Evolutionary conservation across 2,797 vertebrate species (phyloP).

Genomic region (Aldrovandia affinis): DNA sequence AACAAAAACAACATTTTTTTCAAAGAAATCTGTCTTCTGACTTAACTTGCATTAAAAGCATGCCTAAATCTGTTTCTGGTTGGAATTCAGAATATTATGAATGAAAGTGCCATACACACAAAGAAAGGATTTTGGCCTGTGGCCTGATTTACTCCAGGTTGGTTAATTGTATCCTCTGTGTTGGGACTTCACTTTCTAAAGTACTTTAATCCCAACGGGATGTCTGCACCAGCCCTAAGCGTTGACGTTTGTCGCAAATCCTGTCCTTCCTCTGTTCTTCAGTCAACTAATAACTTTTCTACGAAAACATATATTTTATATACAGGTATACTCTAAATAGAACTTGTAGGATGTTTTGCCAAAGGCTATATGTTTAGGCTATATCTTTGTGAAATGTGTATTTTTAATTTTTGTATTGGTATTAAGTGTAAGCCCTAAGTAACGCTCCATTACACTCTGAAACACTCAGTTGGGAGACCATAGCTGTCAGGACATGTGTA

Average conservation of each 20-base stretch:
- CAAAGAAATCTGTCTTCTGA: constrained; percentile 56
- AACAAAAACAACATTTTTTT: constrained; percentile 35
- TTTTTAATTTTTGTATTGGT: constrained; percentile 30
- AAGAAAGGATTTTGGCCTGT: background rate
- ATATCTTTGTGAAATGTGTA: constrained; percentile 26
- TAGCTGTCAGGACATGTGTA: constrained; percentile 34
- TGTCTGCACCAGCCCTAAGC: background rate
- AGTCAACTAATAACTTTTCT: constrained; percentile 17
- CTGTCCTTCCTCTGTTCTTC: constrained; percentile 1
- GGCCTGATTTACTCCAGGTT: background rate
- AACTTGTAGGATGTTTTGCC: constrained; percentile 48
- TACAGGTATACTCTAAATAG: constrained; percentile 51
- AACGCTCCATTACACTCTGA: background rate
- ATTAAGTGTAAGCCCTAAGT: constrained; percentile 7
- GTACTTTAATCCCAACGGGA: constrained; percentile 20
- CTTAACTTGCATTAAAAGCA: constrained; percentile 74
- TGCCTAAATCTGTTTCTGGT: constrained; percentile 62
- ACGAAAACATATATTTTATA: constrained; percentile 27
- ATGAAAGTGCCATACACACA: constrained; percentile 23
- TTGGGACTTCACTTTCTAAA: constrained; percentile 15
- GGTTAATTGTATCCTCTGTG: background rate
- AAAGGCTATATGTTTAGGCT: constrained; percentile 47
- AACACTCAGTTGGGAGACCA: constrained; percentile 32
- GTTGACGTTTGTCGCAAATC: constrained; percentile 16
- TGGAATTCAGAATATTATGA: constrained; percentile 36